Evolutionary conservation across 1,140 invertebrate species (phyloP), one percentile per base, ranked within the genome.

Genomic region (Hyles vespertilio): DNA sequence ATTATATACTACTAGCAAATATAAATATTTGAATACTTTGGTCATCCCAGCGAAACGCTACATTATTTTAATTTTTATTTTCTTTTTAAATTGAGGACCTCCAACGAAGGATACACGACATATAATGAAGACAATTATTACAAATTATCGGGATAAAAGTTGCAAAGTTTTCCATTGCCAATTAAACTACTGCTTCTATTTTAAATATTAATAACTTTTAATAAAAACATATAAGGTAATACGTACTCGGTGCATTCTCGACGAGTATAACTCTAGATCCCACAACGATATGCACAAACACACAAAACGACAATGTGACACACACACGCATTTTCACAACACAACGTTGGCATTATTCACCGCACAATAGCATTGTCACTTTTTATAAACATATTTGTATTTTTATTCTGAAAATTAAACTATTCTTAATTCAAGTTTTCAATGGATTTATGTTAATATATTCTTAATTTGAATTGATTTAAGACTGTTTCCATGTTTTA

Each of bases 191-290:
- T 1, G 1, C 44, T n/a, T 45, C 44, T 45, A 45, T 45, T 45
- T 45, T 2, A 22, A 22, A 22, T 22, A 22, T 22, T 22, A 22
- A 22, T 1, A 22, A 22, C 2, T 22, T 22, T 22, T 1, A 22
- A 8, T 8, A 11, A 47, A 43, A 52, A 48, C 52, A 59, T 51
- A 46, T 53, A 55, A 52, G 40, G 32, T 36, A 48, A 59, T 70
- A 87, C 84, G 47, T 77, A 87, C 84, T 84, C 58, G 81, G 81
- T 2, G 84, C 84, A 74, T 87, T 87, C 58, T 87, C 84, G 67
- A 87, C 84, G 40, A 86, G 63, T 47, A 87, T 87, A 32, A 87
- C 79, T 49, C 84, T 69, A 2, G 79, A 75, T 59, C 79, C 74
- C 36, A 77, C 51, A 33, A 72, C 61, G 50, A 52, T 58, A 64